These are phyloP conservation scores for Acrossocheilus wenchowensis DNA, from an alignment of 2,797 vertebrate genomes.

Conservation along the genomic window DNA sequence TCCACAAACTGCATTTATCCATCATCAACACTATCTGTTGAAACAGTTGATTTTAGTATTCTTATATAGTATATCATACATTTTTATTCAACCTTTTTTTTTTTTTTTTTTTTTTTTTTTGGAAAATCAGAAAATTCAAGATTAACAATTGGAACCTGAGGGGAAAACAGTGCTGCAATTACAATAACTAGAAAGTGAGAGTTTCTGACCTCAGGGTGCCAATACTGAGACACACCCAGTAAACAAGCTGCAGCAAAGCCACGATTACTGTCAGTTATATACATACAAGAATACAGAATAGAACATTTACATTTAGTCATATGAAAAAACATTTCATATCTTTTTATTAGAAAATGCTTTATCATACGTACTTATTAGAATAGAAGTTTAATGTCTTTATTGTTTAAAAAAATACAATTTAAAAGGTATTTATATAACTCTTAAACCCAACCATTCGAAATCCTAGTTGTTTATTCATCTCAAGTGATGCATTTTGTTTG, in stretches of 20 bases:
- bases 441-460: not conserved
- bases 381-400: not conserved
- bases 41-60: not conserved
- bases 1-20: not conserved
- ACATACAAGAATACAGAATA: not conserved
- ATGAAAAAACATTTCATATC: not conserved
- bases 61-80: not conserved
- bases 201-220: not conserved
- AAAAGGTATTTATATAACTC: not conserved
- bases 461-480: not conserved
- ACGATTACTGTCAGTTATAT: no score
- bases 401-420: not conserved
- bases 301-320: not conserved
- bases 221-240: slow-evolving; percentile 44
- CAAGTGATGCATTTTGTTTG: not conserved
- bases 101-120: no score
- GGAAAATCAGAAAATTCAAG: not conserved
- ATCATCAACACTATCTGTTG: not conserved
- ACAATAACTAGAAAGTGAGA: slow-evolving; percentile 7
- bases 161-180: not conserved
- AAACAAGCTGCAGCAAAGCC: slow-evolving; percentile 19
- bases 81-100: not conserved
- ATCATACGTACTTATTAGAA: not conserved
- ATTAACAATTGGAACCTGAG: not conserved
- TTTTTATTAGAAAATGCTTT: not conserved